phyloP scores from a whole-genome alignment of 2,797 vertebrate species.

The Thripadectes ignobilis region DNA sequence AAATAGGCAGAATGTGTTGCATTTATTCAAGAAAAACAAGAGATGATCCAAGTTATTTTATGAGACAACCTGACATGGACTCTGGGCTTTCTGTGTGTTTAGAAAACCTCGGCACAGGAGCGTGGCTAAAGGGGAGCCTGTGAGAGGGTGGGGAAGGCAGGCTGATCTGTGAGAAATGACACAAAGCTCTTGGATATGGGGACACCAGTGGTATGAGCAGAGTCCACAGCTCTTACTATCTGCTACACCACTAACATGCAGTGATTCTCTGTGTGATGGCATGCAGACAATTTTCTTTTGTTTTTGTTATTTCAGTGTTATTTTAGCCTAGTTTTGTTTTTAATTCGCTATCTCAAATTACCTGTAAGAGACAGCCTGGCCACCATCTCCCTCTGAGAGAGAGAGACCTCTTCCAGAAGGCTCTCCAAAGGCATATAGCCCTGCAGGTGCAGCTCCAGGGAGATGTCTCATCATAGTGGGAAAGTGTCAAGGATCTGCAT shows the following conservation, averaged over 20 bases:
- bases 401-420: neutral
- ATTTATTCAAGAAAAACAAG: constrained; percentile 57
- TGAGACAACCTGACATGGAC: constrained; percentile 15
- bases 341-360: neutral
- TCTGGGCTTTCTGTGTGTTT: neutral
- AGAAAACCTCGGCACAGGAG: neutral
- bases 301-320: neutral
- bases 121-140: neutral
- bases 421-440: neutral
- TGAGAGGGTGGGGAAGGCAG: neutral
- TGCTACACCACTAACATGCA: neutral
- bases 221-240: neutral
- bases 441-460: neutral
- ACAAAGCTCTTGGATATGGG: neutral
- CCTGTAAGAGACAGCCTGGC: neutral
- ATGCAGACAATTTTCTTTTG: neutral
- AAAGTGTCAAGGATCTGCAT: neutral
- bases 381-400: neutral
- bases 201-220: neutral
- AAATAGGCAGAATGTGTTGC: neutral
- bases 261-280: neutral
- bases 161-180: neutral
- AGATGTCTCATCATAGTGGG: neutral
- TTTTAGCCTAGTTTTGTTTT: neutral
- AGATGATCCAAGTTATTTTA: constrained; percentile 46